These are phyloP conservation scores for Oryzias woworae DNA, from an alignment of 2,113 vertebrate species.

Conservation along the genomic window DNA sequence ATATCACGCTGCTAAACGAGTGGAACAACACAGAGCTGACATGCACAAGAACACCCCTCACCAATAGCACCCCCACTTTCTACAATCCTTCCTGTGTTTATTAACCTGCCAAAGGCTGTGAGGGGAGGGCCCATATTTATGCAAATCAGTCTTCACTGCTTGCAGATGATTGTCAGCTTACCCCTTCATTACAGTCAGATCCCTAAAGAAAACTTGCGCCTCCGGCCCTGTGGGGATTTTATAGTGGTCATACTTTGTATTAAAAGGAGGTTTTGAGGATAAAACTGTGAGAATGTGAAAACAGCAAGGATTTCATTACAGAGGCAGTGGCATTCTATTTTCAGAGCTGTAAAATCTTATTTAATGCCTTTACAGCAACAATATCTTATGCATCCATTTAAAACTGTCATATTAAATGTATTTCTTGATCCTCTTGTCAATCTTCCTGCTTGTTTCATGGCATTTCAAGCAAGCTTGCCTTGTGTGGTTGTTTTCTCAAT, in stretches of 20 bases:
- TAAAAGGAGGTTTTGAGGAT: slow-evolving; percentile 20
- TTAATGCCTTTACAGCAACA: too few relatives aligned
- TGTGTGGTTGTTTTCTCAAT: too few relatives aligned
- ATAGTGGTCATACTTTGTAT: slow-evolving; percentile 28
- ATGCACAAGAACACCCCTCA: slow-evolving; percentile 39
- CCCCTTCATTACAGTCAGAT: slow-evolving; percentile 49
- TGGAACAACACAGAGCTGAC: slow-evolving; percentile 58
- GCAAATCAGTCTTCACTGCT: slow-evolving; percentile 39
- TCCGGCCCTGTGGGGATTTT: slow-evolving; percentile 40
- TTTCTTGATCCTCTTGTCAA: too few relatives aligned
- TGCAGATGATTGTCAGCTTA: slow-evolving; percentile 59
- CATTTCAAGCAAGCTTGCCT: too few relatives aligned
- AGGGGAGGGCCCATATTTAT: slow-evolving; percentile 59
- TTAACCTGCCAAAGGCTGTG: slow-evolving; percentile 60
- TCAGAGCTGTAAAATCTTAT: too few relatives aligned
- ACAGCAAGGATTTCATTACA: slow-evolving; percentile 45
- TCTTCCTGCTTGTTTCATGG: too few relatives aligned
- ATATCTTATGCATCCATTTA: too few relatives aligned
- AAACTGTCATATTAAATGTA: too few relatives aligned
- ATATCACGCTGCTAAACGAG: slow-evolving; percentile 63
- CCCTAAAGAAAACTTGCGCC: slow-evolving; percentile 40
- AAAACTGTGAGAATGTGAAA: slow-evolving; percentile 23
- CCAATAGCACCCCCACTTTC: slow-evolving; percentile 2
- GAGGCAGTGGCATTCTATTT: not conserved
- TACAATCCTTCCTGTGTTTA: slow-evolving; percentile 44